A percentile compares a stretch with the other conserved stretches of the same genome.
Conservation (phyloP, 2,888 invertebrate species). For the Drosophila kambysellisi region DNA sequence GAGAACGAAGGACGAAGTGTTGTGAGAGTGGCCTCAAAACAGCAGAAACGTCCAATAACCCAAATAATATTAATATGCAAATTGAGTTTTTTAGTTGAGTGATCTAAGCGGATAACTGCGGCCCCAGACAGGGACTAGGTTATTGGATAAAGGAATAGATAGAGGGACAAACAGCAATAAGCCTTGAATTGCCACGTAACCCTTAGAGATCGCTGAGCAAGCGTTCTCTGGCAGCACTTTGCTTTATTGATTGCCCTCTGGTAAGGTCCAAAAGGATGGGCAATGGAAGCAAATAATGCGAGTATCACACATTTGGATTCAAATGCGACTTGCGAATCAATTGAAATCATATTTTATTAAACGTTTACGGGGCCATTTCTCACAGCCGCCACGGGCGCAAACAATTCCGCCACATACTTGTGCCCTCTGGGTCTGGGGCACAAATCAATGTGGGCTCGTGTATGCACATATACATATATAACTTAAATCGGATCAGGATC, state of each 20-base stretch:
- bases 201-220: slow-evolving; percentile 54
- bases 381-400: slow-evolving; percentile 67
- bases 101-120: slow-evolving; percentile 82
- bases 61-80: slow-evolving; percentile 84
- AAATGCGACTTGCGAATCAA: slow-evolving; percentile 75
- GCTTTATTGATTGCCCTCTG: slow-evolving; percentile 70
- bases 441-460: slow-evolving; percentile 53
- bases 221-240: slow-evolving; percentile 50
- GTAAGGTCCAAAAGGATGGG: slow-evolving; percentile 27
- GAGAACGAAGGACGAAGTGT: slow-evolving; percentile 10
- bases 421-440: slow-evolving; percentile 28
- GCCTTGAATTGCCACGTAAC: slow-evolving; percentile 45
- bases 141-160: background rate
- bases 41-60: slow-evolving; percentile 50
- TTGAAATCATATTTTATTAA: slow-evolving; percentile 78
- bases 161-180: slow-evolving; percentile 20
- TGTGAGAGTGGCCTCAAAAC: slow-evolving; percentile 18
- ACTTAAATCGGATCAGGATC: slow-evolving; percentile 63
- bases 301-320: slow-evolving; percentile 58
- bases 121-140: slow-evolving; percentile 30
- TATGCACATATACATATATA: slow-evolving; percentile 40
- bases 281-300: slow-evolving; percentile 39
- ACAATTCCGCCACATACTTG: slow-evolving; percentile 43
- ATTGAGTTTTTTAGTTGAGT: slow-evolving; percentile 84
- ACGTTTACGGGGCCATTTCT: slow-evolving; percentile 75